phyloP scores from a whole-genome alignment of 2,113 vertebrate species.

The Muntiacus reevesi region DNA sequence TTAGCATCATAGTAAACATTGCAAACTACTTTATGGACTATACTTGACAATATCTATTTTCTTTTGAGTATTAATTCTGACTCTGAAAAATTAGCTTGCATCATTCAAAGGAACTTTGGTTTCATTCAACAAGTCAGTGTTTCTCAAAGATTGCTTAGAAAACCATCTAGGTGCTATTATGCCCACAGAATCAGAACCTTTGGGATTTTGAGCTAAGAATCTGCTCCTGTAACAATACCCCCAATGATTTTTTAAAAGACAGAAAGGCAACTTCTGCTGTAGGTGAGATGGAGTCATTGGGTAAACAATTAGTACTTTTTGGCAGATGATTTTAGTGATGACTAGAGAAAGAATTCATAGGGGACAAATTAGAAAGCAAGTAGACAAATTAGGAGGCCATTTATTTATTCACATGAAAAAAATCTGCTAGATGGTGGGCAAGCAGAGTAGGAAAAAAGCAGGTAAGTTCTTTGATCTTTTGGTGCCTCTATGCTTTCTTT shows the following conservation, averaged over 20 bases:
- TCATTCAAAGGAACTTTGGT: not conserved
- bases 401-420: not conserved
- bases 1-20: not conserved
- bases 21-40: not conserved
- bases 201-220: not conserved
- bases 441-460: not conserved
- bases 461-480: not conserved
- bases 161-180: rapidly evolving
- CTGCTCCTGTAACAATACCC: not conserved
- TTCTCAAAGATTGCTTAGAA: not conserved
- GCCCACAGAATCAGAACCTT: not conserved
- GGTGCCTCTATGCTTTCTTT: not conserved
- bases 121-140: not conserved
- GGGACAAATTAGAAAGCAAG: not conserved
- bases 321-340: not conserved
- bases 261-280: not conserved
- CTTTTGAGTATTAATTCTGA: constrained; percentile 41
- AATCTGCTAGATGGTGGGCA: not conserved
- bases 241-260: not conserved
- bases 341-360: not conserved
- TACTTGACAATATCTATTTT: not conserved
- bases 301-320: not conserved
- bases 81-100: constrained; percentile 42
- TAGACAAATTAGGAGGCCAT: not conserved
- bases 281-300: not conserved